These are phyloP conservation scores for Hyperoplus lanceolatus DNA, from an alignment of 2,797 vertebrate genomes.

Conservation along the genomic window DNA sequence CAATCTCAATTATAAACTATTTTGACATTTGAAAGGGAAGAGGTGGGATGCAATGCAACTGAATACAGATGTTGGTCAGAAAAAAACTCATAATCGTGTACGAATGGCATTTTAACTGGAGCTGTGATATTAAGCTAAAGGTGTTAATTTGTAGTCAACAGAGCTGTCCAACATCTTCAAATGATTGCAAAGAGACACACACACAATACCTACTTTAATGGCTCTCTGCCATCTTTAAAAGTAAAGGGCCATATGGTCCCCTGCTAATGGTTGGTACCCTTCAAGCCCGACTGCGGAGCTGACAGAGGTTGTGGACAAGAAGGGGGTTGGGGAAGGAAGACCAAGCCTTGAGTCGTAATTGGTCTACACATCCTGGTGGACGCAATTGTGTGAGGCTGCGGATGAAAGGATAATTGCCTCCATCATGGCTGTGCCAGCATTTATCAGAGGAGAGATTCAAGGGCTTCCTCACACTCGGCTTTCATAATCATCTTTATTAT, in stretches of 20 bases:
- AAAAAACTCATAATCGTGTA: neutral
- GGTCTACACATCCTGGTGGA: constrained; percentile 60
- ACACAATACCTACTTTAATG: neutral
- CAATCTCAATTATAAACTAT: constrained; percentile 13
- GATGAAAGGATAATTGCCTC: constrained; percentile 63
- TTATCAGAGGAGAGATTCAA: constrained; percentile 35
- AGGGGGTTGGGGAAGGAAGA: constrained; percentile 61
- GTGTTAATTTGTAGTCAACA: neutral
- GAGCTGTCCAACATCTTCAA: neutral
- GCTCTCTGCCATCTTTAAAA: constrained; percentile 60
- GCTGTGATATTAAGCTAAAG: neutral
- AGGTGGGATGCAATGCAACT: neutral
- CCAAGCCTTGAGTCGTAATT: constrained; percentile 65
- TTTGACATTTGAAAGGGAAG: neutral
- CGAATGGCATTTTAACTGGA: neutral
- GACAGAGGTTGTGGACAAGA: constrained; percentile 59
- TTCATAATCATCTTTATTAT: constrained; percentile 4
- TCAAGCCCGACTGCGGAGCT: constrained; percentile 61
- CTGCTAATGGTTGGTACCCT: constrained; percentile 67
- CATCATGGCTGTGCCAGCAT: constrained; percentile 42
- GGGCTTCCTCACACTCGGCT: constrained; percentile 8
- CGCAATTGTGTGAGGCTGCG: constrained; percentile 59
- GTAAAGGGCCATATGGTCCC: constrained; percentile 77
- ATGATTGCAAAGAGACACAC: neutral
- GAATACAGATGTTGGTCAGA: neutral